A percentile compares a stretch with the other conserved stretches of the same genome.
phyloP scores from a whole-genome alignment of 2,113 vertebrate genomes.

The Suricata suricatta region DNA sequence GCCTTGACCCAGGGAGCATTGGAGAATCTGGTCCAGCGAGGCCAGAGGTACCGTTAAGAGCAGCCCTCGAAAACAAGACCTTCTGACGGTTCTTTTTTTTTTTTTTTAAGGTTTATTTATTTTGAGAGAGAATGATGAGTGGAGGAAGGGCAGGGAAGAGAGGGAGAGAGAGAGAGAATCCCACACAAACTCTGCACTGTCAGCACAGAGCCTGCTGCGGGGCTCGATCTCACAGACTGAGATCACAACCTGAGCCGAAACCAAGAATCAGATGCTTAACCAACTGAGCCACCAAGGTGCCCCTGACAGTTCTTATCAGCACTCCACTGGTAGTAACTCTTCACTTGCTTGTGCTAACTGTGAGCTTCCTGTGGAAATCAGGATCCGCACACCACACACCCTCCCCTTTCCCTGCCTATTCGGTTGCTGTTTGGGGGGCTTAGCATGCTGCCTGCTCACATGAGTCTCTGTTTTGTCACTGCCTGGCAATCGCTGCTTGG shows the following conservation, averaged over 20 bases:
- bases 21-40: not conserved
- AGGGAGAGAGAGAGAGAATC: no score
- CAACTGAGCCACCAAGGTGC: no score
- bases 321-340: no score
- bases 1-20: not conserved
- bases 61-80: not conserved
- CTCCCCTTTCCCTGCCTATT: not conserved
- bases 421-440: not conserved
- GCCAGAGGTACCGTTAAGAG: not conserved
- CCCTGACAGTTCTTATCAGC: not conserved
- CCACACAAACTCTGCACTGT: no score
- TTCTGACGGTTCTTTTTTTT: not conserved
- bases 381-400: not conserved
- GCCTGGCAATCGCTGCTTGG: constrained; percentile 57
- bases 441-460: constrained; percentile 48
- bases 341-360: not conserved
- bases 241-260: no score
- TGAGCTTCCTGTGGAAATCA: not conserved
- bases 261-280: no score
- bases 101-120: no score
- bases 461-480: constrained; percentile 52
- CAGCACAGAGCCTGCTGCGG: no score
- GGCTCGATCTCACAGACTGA: no score
- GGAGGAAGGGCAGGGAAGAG: no score
- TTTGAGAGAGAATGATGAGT: no score